Evolutionary conservation across 64 coral and sea anemone species (phyloP), one percentile per base, ranked within the genome.

Genomic region (Montipora cactus): DNA sequence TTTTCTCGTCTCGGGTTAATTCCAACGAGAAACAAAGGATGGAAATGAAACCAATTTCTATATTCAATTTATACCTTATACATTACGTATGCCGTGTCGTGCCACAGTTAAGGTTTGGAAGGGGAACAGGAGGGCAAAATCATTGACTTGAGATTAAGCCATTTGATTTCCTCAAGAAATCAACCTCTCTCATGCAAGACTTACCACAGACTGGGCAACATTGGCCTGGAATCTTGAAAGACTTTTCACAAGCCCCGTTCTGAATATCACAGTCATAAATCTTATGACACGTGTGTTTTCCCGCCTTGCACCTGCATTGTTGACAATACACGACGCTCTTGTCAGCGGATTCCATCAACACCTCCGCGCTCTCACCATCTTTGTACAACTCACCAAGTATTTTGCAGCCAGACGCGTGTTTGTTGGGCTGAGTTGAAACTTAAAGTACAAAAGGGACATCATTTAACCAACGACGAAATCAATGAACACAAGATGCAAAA

Each of bases 181-280:
- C 68, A 72, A 18, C 1, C 18, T n/a, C 9, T 71, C 16, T 71
- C 5, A 20, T 7, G 4, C 6, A 15, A 3, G 61, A 84, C 82
- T 47, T 47, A 86, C 82, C 82, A 70, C 82, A 86, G 0, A 47
- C 66, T 45, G 82, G 82, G 18, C 82, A 86, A 51, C 82, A 86
- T 21, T 86, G 82, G 49, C 82, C 82, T 22, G 62, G 62, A 8
- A 86, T 71, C n/a, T 70, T 86, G 46, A 86, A 15, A 19, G 82
- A 49, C 22, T 71, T 86, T 49, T 86, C 82, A 16, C 82, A 86
- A 18, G 62, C 82, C 44, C 46, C 15, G 4, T 72, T 70, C 66
- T 86, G 82, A 22, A 86, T 86, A 49, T 86, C 64, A 50, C 82
- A 86, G 61, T 86, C 82, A 22, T 49, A 86, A 5, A 86, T 86